Conservation (phyloP, 2,888 invertebrate genomes). For the Melikaiella ostensackeni region DNA sequence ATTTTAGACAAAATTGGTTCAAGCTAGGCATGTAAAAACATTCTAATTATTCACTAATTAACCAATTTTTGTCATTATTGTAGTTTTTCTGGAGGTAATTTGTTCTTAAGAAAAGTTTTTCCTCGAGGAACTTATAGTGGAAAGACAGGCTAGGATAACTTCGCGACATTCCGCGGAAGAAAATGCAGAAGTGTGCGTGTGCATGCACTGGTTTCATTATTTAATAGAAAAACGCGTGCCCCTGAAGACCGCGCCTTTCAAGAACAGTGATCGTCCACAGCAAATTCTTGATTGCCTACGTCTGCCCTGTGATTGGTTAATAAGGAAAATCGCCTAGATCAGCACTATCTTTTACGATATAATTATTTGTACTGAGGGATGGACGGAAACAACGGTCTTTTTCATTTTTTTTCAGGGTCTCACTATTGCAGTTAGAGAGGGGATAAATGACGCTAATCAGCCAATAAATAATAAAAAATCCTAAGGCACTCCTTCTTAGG, state of each 20-base stretch:
- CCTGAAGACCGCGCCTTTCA: conserved; percentile 11
- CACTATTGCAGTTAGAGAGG: too few species aligned
- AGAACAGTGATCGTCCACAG: conserved; percentile 13
- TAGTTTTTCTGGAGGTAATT: neutral
- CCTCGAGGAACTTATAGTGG: neutral
- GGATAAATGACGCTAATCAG: neutral
- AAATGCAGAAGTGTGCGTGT: neutral
- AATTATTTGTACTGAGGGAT: neutral
- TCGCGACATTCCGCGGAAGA: neutral
- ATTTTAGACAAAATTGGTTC: too few species aligned
- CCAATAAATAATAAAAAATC: conserved; percentile 44
- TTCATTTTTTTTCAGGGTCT: neutral
- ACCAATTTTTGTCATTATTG: neutral
- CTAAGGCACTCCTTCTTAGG: conserved; percentile 53
- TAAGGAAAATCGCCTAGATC: neutral
- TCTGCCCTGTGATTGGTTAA: neutral
- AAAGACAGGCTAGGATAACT: neutral
- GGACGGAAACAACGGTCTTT: neutral
- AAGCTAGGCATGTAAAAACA: too few species aligned
- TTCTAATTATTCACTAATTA: too few species aligned
- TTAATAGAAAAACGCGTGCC: conserved; percentile 13
- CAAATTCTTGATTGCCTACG: neutral
- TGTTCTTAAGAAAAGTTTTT: neutral
- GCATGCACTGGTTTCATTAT: neutral
- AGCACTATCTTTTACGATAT: neutral